Conservation (phyloP, 2,113 vertebrate genomes). For the Misgurnus mizolepis region DNA sequence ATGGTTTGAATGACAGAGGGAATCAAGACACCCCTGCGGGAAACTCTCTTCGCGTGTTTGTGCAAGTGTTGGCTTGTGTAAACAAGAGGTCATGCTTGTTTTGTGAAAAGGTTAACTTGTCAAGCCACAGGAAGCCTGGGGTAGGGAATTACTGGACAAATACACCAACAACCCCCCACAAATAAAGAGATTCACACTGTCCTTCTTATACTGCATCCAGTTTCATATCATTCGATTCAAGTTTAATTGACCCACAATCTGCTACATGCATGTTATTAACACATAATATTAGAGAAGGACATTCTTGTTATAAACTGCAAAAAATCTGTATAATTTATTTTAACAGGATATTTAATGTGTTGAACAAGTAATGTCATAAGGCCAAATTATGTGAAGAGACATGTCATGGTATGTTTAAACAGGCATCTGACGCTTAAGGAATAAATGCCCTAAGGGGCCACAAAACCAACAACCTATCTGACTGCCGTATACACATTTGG, state of each 20-base stretch:
- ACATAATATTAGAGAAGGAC: too few relatives aligned
- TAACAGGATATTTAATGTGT: background rate
- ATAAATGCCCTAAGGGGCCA: background rate
- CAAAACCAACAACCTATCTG: background rate
- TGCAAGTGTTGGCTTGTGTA: background rate
- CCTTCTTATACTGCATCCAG: background rate
- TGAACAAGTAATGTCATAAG: background rate
- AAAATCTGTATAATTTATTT: too few relatives aligned
- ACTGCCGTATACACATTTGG: background rate
- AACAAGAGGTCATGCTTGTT: conserved; percentile 7
- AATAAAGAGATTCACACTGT: background rate
- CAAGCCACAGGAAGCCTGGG: background rate
- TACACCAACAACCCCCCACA: background rate
- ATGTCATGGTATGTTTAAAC: background rate
- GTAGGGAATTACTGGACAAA: background rate
- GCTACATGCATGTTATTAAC: too few relatives aligned
- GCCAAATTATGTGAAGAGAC: too few relatives aligned
- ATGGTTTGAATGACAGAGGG: background rate
- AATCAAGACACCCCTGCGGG: background rate
- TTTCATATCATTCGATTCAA: too few relatives aligned
- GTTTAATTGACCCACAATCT: too few relatives aligned
- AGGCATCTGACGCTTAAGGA: background rate
- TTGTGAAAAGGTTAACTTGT: background rate
- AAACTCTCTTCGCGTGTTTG: conserved; percentile 4
- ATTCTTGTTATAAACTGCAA: too few relatives aligned